A percentile compares a stretch with the other conserved stretches of the same genome.
Conservation (phyloP, 1,140 invertebrate genomes). For the Bilobella aurantiaca region DNA sequence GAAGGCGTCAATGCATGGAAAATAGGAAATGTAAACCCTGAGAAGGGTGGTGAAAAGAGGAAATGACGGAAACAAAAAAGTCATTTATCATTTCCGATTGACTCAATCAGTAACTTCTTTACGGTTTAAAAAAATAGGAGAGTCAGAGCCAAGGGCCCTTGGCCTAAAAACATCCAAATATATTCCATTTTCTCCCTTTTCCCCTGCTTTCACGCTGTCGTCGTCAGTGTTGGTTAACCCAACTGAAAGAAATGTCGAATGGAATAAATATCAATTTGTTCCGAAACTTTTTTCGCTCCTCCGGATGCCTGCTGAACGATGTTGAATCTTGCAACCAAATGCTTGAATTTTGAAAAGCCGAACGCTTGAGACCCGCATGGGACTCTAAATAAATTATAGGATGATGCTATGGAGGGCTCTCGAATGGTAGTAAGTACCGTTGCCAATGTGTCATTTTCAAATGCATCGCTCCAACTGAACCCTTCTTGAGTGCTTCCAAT, state of each 20-base stretch:
- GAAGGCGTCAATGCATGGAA: no score
- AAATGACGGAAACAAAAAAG: conserved; percentile 3
- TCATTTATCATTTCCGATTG: conserved; percentile 6
- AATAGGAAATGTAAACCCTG: neutral
- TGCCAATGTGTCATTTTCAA: no score
- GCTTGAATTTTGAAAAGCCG: neutral
- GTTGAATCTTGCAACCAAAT: neutral
- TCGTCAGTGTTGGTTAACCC: neutral
- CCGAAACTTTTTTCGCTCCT: no score
- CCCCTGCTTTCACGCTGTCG: neutral
- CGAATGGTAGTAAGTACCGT: no score
- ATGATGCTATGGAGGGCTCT: no score
- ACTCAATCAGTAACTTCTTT: neutral
- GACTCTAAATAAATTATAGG: no score
- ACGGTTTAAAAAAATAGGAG: neutral
- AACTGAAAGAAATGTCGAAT: neutral
- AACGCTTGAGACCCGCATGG: neutral
- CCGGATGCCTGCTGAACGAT: neutral
- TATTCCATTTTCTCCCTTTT: neutral
- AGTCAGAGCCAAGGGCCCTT: no score
- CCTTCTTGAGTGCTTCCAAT: no score
- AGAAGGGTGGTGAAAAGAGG: neutral
- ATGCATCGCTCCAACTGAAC: no score
- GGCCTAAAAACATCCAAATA: no score
- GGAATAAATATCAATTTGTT: conserved; percentile 9